Base-by-base conservation (phyloP, 2,888 invertebrate species). In the Catocala sponsa region DNA sequence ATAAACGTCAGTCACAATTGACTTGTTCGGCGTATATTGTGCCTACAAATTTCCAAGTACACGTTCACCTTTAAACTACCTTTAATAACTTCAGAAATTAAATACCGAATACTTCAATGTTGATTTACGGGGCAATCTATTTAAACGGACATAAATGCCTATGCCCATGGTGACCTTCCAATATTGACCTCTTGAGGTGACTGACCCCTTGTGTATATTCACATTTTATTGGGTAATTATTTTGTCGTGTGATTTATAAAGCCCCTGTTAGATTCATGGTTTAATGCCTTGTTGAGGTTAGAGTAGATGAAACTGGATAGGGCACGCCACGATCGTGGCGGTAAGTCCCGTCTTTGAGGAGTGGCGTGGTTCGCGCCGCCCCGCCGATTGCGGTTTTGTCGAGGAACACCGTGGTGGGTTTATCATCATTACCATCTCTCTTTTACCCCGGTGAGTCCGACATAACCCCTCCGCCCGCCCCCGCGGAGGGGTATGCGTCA, bases 221-320 rank as follows among this genome's bases (percentile, higher is more conserved):
- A 38, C 68, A 69, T 79, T 87, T 87, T 86, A 86, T 84, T 81
- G 71, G 77, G 78, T 82, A 74, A 80, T 87, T 81, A 76, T 78
- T 80, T 77, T 79, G 81, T 79, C 76, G 57, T 72, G 80, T 86
- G 86, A 88, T 88, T 88, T 86, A 88, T 84, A 70, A 56, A 49
- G 66, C 57, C 64, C 63, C 67, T 59, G 70, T 71, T 80, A 72
- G 76, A 78, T 74, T 80, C 74, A 80, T 79, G 70, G 69, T 73
- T 72, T 79, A 73, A 65, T 63, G 73, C 68, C 70, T 73, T 56
- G 63, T 68, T 64, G n/a, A 35, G 59, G 72, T 78, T 54, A 62
- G 80, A 77, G 41, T 59, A 57, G 41, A 68, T 41, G 69, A 68
- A 35, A 43, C 44, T 76, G 71, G 79, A 77, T 67, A 61, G 1